These are phyloP conservation scores for Delphinus delphis DNA, from an alignment of 2,113 vertebrate species.

Conservation along the genomic window DNA sequence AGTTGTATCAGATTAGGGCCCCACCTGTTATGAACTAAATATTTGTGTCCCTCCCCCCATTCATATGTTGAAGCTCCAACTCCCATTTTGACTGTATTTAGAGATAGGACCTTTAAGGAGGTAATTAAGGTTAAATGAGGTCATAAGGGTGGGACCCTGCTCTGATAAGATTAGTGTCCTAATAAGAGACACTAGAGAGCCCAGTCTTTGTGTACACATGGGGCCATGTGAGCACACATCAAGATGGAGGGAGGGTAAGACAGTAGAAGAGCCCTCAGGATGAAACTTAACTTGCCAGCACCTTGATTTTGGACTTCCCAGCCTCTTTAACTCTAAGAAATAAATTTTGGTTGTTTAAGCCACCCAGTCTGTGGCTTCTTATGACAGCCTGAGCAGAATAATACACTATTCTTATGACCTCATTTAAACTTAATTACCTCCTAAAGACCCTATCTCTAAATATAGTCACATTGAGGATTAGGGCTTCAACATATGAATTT, in stretches of 20 bases:
- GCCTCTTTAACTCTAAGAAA: not conserved
- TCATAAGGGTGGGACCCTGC: not conserved
- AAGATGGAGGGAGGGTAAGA: not conserved
- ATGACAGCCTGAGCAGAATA: not conserved
- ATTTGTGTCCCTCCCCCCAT: not conserved
- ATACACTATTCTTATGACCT: not conserved
- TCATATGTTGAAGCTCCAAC: not conserved
- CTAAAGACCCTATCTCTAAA: not conserved
- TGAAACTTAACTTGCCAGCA: not conserved
- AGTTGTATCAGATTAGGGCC: not conserved
- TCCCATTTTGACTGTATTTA: not conserved
- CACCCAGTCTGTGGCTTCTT: not conserved
- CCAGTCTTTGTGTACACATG: not conserved
- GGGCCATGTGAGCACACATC: not conserved
- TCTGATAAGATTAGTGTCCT: not conserved
- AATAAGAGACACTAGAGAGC: not conserved
- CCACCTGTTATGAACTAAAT: not conserved
- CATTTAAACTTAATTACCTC: not conserved
- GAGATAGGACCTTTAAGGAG: not conserved
- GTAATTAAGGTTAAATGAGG: not conserved
- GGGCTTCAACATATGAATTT: not conserved
- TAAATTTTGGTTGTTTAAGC: not conserved
- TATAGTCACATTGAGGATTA: not conserved
- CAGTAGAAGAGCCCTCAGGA: not conserved
- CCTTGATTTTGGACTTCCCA: not conserved